Evolutionary conservation across 2,797 vertebrate genomes (phyloP).

Genomic region (Cyclura pinguis): DNA sequence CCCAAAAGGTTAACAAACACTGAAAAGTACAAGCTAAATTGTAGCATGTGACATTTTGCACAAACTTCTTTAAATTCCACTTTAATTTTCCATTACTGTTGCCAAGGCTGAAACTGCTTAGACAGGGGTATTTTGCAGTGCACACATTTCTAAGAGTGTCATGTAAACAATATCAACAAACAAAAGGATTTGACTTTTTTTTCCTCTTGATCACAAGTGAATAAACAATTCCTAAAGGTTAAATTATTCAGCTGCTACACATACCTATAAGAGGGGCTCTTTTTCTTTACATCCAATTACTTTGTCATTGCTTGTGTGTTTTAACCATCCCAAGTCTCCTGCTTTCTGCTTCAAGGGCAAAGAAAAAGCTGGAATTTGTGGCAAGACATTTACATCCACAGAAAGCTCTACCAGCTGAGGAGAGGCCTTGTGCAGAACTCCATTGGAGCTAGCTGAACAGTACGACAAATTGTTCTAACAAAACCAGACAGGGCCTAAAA

Average conservation of each 20-base stretch:
- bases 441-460: slow-evolving; percentile 59
- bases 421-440: slow-evolving; percentile 57
- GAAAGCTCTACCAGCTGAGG: slow-evolving; percentile 54
- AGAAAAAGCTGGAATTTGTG: slow-evolving; percentile 50
- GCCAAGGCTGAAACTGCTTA: slow-evolving; percentile 51
- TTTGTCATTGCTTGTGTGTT: slow-evolving; percentile 64
- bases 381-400: slow-evolving; percentile 66
- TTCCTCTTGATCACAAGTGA: slow-evolving; percentile 77
- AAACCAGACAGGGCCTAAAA: slow-evolving; percentile 59
- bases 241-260: slow-evolving; percentile 79
- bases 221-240: slow-evolving; percentile 81
- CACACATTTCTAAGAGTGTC: slow-evolving; percentile 71
- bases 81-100: slow-evolving; percentile 26
- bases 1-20: background rate
- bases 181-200: slow-evolving; percentile 78
- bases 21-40: background rate
- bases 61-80: slow-evolving; percentile 12
- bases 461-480: slow-evolving; percentile 61
- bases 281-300: slow-evolving; percentile 71
- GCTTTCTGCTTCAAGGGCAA: slow-evolving; percentile 60
- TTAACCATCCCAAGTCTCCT: slow-evolving; percentile 54
- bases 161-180: slow-evolving; percentile 76
- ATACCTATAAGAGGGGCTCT: slow-evolving; percentile 60
- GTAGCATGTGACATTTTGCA: background rate
- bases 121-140: slow-evolving; percentile 60